phyloP scores from a whole-genome alignment of 2,888 invertebrate genomes.

The Parnassius glacialis region DNA sequence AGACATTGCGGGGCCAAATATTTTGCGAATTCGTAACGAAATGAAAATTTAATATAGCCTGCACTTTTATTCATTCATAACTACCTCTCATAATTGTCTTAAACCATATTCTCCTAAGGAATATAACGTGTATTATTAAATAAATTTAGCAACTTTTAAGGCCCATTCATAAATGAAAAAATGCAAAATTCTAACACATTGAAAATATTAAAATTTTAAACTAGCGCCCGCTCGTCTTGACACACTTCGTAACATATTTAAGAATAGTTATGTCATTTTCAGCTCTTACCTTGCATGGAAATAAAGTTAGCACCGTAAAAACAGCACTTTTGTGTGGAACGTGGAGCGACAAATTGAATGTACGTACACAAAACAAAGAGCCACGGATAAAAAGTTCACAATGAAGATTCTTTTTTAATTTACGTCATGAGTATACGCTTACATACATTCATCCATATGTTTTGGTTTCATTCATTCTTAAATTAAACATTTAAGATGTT shows the following conservation, averaged over 20 bases:
- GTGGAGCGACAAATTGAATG: slow-evolving; percentile 1
- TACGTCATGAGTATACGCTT: neutral
- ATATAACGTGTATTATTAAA: no score
- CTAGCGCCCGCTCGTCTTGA: neutral
- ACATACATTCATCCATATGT: no score
- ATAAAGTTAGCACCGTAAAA: slow-evolving; percentile 6
- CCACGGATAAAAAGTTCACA: neutral
- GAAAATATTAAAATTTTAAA: slow-evolving; percentile 6
- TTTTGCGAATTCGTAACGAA: no score
- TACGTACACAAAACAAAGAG: neutral
- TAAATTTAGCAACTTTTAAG: no score
- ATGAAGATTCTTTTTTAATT: neutral
- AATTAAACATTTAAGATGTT: no score
- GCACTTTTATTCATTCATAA: no score
- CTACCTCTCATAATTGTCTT: no score
- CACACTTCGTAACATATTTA: slow-evolving; percentile 7
- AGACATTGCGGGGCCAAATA: no score
- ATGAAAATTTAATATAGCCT: no score
- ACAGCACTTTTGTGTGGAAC: slow-evolving; percentile 1
- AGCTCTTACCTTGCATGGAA: slow-evolving; percentile 3
- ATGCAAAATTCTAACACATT: neutral
- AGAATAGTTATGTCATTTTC: slow-evolving; percentile 1
- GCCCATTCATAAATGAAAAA: neutral
- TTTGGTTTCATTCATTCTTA: no score
- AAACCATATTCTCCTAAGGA: no score